Evolutionary conservation across 2,888 invertebrate genomes (phyloP), one percentile per base, ranked within the genome.

Genomic region (Dorcus hopei): DNA sequence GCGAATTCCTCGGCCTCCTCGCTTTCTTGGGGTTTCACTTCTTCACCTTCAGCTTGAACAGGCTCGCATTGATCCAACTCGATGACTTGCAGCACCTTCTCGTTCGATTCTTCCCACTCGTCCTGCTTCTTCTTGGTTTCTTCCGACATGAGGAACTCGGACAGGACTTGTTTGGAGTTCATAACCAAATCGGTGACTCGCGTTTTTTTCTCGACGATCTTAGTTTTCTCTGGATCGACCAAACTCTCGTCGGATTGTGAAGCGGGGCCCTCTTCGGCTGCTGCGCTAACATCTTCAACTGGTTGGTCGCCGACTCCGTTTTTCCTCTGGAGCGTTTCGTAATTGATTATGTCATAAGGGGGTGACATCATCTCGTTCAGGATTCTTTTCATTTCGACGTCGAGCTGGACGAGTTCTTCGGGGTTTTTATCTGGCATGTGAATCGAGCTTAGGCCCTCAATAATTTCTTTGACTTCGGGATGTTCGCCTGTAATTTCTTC

Each of bases 171-270:
- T 55, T 75, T 77, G 7, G 78, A 78, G 65, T 77, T 77, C 67
- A 73, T 76, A 9, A 77, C 74, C 38, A 78, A 62, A 64, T 77
- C 77, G 3, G 77, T 77, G 7, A 78, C 67, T 9, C 78, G 69
- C 8, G 70, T 74, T 76, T 81, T 76, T 78, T 83, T 71, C 33
- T 80, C 80, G 43, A 83, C 76, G 16, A 76, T 72, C 16, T 75
- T 78, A 55, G 77, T 77, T 42, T 64, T 61, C 38, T 79, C 69
- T 3, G 81, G 69, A 2, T 79, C 66, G 3, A 70, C 66, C 3
- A 76, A 72, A 0, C 80, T 76, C 9, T 70, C 72, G 45, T 70
- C 67, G 4, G 79, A 71, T 52, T 80, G 80, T 23, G 71, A 61
- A 9, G 71, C 57, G 62, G 80, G 80, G 2, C 80, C 80, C 11